Conservation (phyloP, 2,797 vertebrate genomes). For the Chlorospingus flavigularis region DNA sequence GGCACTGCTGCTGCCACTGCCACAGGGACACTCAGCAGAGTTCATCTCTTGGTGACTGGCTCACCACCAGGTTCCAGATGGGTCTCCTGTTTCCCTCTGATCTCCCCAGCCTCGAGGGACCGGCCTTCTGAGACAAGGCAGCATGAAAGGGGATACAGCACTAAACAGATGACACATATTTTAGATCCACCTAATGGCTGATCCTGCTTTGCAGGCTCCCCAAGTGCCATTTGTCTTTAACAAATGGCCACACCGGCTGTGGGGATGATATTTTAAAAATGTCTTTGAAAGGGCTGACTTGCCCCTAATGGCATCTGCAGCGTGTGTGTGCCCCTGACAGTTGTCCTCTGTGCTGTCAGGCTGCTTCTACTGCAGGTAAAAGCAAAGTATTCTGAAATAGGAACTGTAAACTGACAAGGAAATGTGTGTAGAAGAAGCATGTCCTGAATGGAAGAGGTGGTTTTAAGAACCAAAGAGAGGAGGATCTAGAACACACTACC, state of each 20-base stretch:
- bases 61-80: constrained; percentile 45
- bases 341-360: background rate
- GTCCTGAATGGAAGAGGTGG: background rate
- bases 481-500: background rate
- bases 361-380: constrained; percentile 18
- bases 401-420: background rate
- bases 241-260: constrained; percentile 56
- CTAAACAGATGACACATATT: constrained; percentile 60
- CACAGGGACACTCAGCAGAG: background rate
- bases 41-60: constrained; percentile 10
- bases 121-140: background rate
- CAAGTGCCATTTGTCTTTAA: constrained; percentile 58
- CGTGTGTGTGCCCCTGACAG: constrained; percentile 23
- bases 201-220: constrained; percentile 28
- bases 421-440: background rate
- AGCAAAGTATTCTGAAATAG: background rate
- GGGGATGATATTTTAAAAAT: constrained; percentile 38
- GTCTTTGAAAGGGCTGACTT: constrained; percentile 57
- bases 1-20: background rate
- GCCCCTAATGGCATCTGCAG: constrained; percentile 22
- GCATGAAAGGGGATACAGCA: background rate
- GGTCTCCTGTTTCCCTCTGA: constrained; percentile 30
- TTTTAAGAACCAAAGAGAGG: background rate
- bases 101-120: background rate
- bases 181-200: constrained; percentile 33